Conservation (phyloP, 2,113 vertebrate species). For the Parotia lawesii region DNA sequence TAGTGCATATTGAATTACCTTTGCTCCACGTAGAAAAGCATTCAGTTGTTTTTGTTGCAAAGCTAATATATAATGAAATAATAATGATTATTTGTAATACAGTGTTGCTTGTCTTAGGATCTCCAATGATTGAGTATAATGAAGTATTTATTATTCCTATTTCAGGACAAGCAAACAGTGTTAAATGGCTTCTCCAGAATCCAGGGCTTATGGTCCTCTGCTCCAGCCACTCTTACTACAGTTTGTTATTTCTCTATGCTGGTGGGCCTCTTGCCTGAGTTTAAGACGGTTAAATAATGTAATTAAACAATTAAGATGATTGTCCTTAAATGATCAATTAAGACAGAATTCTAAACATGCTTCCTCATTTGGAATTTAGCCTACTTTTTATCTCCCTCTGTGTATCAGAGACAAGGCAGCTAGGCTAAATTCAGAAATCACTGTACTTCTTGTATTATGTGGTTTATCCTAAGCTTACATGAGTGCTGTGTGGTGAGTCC, state of each 20-base stretch:
- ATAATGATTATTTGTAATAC: conserved; percentile 50
- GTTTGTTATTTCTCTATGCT: conserved; percentile 66
- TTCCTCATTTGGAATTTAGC: conserved; percentile 40
- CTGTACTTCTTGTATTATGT: not conserved
- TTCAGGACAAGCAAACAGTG: conserved; percentile 56
- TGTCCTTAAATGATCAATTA: conserved; percentile 64
- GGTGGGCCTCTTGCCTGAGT: conserved; percentile 59
- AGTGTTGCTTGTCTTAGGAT: conserved; percentile 14
- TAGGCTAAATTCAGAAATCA: conserved; percentile 8
- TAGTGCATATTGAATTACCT: not conserved
- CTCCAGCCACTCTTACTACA: conserved; percentile 39
- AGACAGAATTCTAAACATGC: conserved; percentile 56
- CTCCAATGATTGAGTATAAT: conserved; percentile 46
- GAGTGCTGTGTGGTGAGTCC: not conserved
- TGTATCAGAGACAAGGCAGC: not conserved
- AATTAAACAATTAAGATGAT: conserved; percentile 64
- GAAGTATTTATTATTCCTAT: conserved; percentile 64
- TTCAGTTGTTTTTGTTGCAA: not conserved
- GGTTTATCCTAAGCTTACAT: not conserved
- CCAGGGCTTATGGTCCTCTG: conserved; percentile 5
- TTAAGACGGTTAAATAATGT: conserved; percentile 57
- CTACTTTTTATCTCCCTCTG: conserved; percentile 35
- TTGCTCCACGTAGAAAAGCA: not conserved
- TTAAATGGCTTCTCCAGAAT: conserved; percentile 52
- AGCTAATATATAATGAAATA: conserved; percentile 22